Evolutionary conservation across 64 coral and sea anemone genomes (phyloP), one percentile per base, ranked within the genome.

Genomic region (Hydrozoanthus tunicans): DNA sequence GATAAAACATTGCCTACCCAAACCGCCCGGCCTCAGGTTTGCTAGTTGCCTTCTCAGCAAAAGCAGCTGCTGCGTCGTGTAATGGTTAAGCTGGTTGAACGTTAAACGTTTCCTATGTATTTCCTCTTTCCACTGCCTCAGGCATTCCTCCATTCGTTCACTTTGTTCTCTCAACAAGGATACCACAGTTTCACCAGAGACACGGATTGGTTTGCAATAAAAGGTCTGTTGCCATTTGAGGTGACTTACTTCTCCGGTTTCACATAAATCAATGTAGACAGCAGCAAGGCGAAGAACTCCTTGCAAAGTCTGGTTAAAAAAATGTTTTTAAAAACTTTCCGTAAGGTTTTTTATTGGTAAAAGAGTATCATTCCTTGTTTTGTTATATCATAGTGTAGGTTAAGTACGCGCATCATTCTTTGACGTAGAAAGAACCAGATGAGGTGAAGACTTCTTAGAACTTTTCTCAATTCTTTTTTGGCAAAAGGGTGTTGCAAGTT

Each of bases 241-340:
- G 56, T 96, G 91, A 65, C 89, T 91, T 10, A 93, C 94, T 63
- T 96, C 94, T 10, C 94, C 94, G 56, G 91, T 80, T 62, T 93
- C 82, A 66, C 88, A 93, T 53, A 96, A 88, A 12, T 65, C 56
- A 9, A 78, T 86, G 72, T 96, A 96, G 3, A 93, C 88, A 81
- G 73, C 59, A 52, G 84, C 94, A 57, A 96, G 58, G 13, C 91
- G 63, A 59, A 88, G 64, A 9, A 92, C 70, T 3, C 76, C 82
- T 59, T 96, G 91, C 10, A 96, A 64, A 23, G 92, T 78, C 94
- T 96, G 17, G 43, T 5, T 17, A 6, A 23, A 13, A 63, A 53
- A 11, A 81, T 43, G 2, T 43, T 53, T 20, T 0, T 24, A 20
- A 58, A 89, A 12, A 70, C 7, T 55, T 70, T 58, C 5, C 25